These are phyloP conservation scores for Eurypyga helias DNA, from an alignment of 2,113 vertebrate genomes.

Conservation along the genomic window DNA sequence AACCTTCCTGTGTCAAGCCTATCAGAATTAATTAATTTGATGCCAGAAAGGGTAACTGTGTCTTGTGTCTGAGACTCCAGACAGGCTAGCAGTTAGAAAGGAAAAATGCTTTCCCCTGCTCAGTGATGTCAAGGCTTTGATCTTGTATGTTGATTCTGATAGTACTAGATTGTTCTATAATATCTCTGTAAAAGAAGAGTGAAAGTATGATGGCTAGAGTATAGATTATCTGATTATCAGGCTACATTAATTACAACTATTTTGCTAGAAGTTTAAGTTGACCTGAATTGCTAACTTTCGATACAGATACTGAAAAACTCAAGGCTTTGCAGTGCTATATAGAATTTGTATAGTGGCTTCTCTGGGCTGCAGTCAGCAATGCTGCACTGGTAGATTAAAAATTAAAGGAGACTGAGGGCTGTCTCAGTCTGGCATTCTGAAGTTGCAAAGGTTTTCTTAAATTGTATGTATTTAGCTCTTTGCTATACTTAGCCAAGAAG, in stretches of 20 bases:
- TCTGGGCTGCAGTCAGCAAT: neutral
- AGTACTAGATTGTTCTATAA: neutral
- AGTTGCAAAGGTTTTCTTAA: neutral
- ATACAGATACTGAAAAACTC: neutral
- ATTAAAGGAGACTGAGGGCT: neutral
- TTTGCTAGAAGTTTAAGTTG: neutral
- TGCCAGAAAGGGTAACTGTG: neutral
- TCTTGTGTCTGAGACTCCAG: neutral
- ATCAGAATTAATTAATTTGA: neutral
- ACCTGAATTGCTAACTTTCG: neutral
- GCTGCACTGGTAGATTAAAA: neutral
- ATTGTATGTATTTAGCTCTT: neutral
- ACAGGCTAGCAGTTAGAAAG: neutral
- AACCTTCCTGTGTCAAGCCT: accelerated
- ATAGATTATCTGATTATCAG: neutral
- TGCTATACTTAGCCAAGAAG: neutral
- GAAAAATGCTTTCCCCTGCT: neutral
- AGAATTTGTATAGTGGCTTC: neutral
- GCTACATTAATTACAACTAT: neutral
- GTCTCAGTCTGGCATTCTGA: neutral
- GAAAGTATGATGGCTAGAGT: neutral
- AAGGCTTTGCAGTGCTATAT: neutral
- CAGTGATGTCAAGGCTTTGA: neutral
- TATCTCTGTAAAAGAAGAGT: neutral
- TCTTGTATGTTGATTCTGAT: neutral